These are phyloP conservation scores for Orius insidiosus DNA, from an alignment of 1,140 invertebrate species.

Conservation along the genomic window DNA sequence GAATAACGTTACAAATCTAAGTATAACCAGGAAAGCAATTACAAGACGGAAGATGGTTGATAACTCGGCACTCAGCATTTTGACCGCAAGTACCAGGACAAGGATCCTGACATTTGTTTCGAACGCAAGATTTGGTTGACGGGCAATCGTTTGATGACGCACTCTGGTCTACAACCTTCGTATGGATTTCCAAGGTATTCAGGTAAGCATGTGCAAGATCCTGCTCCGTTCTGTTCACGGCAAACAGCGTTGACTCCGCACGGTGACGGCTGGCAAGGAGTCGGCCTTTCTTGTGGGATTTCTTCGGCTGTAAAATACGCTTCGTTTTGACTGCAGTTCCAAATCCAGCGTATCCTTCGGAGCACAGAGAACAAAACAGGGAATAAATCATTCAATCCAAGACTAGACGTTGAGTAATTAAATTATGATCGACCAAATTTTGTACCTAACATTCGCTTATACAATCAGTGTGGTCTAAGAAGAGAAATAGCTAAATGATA, in stretches of 20 bases:
- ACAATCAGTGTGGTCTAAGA: no score
- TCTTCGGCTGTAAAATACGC: slow-evolving; percentile 18
- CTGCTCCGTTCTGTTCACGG: slow-evolving; percentile 41
- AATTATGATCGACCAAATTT: no score
- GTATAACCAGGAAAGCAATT: slow-evolving; percentile 46
- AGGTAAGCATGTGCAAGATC: slow-evolving; percentile 49
- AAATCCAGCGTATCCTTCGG: no score
- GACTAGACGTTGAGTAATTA: no score
- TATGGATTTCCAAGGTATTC: slow-evolving; percentile 59
- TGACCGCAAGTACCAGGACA: slow-evolving; percentile 58
- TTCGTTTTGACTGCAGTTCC: background rate
- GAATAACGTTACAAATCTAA: slow-evolving; percentile 32
- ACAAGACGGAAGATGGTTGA: slow-evolving; percentile 56
- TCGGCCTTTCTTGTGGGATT: slow-evolving; percentile 27
- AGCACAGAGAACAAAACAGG: no score
- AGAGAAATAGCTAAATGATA: no score
- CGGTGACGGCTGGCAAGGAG: slow-evolving; percentile 50
- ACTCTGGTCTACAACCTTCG: slow-evolving; percentile 53
- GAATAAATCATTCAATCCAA: no score
- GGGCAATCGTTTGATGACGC: slow-evolving; percentile 55
- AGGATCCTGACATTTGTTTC: slow-evolving; percentile 54
- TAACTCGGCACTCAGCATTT: slow-evolving; percentile 53
- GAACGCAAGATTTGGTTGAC: slow-evolving; percentile 50
- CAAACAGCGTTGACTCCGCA: slow-evolving; percentile 60
- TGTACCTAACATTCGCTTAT: no score